Evolutionary conservation across 2,888 invertebrate species (phyloP).

Genomic region (Cordylochernes scorpioides): DNA sequence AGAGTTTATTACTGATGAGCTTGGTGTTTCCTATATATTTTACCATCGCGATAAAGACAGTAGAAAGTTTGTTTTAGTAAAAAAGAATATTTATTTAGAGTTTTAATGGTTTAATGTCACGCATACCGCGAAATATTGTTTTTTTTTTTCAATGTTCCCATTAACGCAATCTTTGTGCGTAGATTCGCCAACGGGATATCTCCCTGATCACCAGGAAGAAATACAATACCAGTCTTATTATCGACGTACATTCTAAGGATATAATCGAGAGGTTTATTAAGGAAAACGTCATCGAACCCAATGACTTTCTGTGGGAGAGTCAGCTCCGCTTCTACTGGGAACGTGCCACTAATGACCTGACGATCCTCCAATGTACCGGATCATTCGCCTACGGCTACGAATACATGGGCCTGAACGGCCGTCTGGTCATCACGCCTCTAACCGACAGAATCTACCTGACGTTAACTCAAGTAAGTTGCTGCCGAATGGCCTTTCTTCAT

Average conservation of each 20-base stretch:
- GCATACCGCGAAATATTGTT: too few relatives aligned
- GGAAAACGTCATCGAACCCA: constrained; percentile 22
- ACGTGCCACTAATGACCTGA: constrained; percentile 45
- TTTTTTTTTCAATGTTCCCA: too few relatives aligned
- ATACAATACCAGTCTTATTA: constrained; percentile 60
- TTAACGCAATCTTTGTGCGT: too few relatives aligned
- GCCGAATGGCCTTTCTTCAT: too few relatives aligned
- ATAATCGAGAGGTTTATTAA: constrained; percentile 43
- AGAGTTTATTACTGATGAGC: too few relatives aligned
- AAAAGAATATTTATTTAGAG: too few relatives aligned
- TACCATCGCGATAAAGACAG: too few relatives aligned
- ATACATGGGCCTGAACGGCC: constrained; percentile 75
- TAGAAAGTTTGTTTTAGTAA: too few relatives aligned
- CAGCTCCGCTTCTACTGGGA: constrained; percentile 77
- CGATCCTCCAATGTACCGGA: constrained; percentile 58
- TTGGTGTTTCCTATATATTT: too few relatives aligned
- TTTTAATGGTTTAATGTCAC: too few relatives aligned
- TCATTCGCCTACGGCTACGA: constrained; percentile 76
- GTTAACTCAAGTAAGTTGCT: constrained; percentile 53
- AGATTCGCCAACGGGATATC: too few relatives aligned
- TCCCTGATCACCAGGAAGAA: constrained; percentile 54
- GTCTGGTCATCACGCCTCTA: constrained; percentile 66
- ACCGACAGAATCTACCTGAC: constrained; percentile 78
- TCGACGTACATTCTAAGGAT: constrained; percentile 73
- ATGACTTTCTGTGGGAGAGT: constrained; percentile 98